A percentile compares a stretch with the other conserved stretches of the same genome.
These are phyloP conservation scores for Micromesistius poutassou DNA, from an alignment of 2,797 vertebrate genomes.

Conservation along the genomic window DNA sequence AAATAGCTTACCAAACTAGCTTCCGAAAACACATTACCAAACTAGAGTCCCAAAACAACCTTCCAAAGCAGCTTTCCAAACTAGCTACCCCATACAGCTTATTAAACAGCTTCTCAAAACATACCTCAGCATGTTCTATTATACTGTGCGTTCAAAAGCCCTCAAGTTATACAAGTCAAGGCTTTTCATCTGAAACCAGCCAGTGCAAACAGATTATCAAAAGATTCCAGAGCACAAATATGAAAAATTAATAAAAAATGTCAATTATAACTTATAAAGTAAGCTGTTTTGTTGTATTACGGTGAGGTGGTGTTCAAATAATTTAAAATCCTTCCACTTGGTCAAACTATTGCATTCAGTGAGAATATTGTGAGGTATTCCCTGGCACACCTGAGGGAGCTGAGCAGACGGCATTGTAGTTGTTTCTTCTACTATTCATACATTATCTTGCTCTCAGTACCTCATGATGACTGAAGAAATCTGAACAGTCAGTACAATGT, in stretches of 20 bases:
- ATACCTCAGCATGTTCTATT: neutral
- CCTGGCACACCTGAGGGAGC: neutral
- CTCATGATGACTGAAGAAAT: constrained; percentile 20
- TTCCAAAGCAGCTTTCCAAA: neutral
- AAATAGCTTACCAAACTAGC: no score
- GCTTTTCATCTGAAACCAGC: neutral
- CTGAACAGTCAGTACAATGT: neutral
- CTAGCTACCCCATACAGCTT: neutral
- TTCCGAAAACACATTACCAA: no score
- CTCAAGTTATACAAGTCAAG: neutral
- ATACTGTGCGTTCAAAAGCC: neutral
- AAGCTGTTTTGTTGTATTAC: neutral
- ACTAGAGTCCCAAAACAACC: no score
- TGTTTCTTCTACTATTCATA: constrained; percentile 18
- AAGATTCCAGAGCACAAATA: neutral
- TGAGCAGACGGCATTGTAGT: neutral
- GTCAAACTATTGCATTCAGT: neutral
- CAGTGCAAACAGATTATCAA: neutral
- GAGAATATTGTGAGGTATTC: neutral
- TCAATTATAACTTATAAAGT: neutral
- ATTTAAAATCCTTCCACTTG: neutral
- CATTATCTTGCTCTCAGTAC: constrained; percentile 11
- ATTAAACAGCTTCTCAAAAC: neutral
- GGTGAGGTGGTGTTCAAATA: neutral
- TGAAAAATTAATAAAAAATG: neutral